Base-by-base conservation (phyloP, 2,797 vertebrate species). In the Alfaro cultratus region DNA sequence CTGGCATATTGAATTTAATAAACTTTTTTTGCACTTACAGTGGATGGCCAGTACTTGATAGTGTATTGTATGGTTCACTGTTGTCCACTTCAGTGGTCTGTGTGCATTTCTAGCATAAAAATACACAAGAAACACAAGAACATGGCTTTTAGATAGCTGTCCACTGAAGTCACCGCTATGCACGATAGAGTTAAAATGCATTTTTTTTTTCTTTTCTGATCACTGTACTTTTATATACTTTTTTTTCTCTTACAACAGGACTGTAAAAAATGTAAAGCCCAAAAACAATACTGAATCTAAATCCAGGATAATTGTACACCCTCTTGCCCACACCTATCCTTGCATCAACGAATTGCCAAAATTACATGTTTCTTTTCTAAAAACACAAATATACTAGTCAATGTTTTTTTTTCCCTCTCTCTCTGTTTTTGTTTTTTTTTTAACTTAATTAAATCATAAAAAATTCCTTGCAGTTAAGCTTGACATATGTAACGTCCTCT, bases 401-500 rank as follows among this genome's bases (percentile, higher is more conserved):
- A 6, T 41, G 9, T 2, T 2, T 67, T 39, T 18, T 34, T 39
- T 23, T 9, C 2, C 16, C 21, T 23, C 21, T 51, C 7, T 23
- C 6, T 12, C 41, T 67, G 4, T n/a, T 1, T 55, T 11, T n/a
- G 23, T 67, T 67, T 39, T 11, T 26, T 26, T 23, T 67, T 67
- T 39, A 11, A 11, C 36, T 1, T 41, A 70, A 43, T 70, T n/a
- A 71, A 43, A 29, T 71, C 23, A 71, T 71, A 29, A n/a, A 10
- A 45, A 71, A n/a, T 45, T 45, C 26, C 26, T n/a, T 29, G 68
- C 13, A 45, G 10, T 71, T 71, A 45, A 71, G 15, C 68, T 8
- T 45, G 12, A 45, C 39, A 71, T 71, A 36, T 29, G 34, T 55
- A 31, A 46, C 45, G 62, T 51, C 78, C 49, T 76, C 55, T 70